These are phyloP conservation scores for Rhabditoides inermis DNA, from an alignment of 2,888 invertebrate species.

Conservation along the genomic window DNA sequence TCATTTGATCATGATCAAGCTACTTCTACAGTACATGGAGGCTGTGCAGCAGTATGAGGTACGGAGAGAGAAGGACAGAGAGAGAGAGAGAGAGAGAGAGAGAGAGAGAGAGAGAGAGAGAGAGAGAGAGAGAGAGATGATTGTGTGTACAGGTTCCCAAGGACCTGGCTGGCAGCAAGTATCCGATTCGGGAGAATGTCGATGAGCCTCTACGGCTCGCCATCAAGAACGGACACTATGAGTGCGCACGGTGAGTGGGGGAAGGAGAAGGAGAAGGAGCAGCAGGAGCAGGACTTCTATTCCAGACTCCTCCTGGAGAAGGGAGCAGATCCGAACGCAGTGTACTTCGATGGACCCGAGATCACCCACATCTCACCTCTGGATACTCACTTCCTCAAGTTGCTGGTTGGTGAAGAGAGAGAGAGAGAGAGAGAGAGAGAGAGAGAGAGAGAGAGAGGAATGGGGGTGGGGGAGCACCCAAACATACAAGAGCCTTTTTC, in stretches of 20 bases:
- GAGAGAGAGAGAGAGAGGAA: background rate
- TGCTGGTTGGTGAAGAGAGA: too few species aligned
- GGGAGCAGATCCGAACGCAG: slow-evolving; percentile 80
- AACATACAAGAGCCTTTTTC: slow-evolving; percentile 12
- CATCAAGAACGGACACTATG: slow-evolving; percentile 62
- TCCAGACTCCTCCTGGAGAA: slow-evolving; percentile 69
- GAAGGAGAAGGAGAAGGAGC: too few species aligned
- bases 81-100: too few species aligned
- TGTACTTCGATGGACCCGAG: slow-evolving; percentile 61
- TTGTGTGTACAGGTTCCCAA: background rate
- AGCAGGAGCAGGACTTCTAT: too few species aligned
- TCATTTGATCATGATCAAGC: slow-evolving; percentile 43
- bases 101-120: background rate
- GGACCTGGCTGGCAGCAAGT: slow-evolving; percentile 12
- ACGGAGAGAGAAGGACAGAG: slow-evolving; percentile 20
- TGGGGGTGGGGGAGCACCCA: too few species aligned
- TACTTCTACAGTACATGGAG: slow-evolving; percentile 40
- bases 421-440: too few species aligned
- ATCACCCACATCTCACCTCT: slow-evolving; percentile 74
- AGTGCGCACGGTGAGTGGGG: too few species aligned
- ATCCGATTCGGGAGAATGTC: slow-evolving; percentile 48
- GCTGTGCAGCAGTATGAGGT: slow-evolving; percentile 32
- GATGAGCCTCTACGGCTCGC: slow-evolving; percentile 83
- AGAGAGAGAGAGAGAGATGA: background rate
- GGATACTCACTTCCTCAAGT: slow-evolving; percentile 64